Percentiles rank a stretch among this genome's conserved stretches.
Conservation (phyloP, 2,888 invertebrate species). For the Drosophila fulvimacula region DNA sequence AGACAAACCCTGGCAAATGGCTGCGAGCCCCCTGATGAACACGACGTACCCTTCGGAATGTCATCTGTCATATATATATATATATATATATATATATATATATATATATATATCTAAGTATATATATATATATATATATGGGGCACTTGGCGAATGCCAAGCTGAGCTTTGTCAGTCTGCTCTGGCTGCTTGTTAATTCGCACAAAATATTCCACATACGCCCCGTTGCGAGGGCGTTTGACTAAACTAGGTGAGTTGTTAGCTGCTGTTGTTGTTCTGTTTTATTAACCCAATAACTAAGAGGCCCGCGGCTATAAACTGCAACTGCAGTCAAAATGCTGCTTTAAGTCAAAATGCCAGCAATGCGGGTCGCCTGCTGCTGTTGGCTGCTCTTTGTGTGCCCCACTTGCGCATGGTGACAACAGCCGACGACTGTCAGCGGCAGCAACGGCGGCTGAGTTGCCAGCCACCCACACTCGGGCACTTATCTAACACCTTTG, state of each 20-base stretch:
- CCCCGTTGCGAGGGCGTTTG: slow-evolving; percentile 38
- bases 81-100: background rate
- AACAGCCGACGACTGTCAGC: slow-evolving; percentile 41
- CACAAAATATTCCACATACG: slow-evolving; percentile 69
- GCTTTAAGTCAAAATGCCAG: slow-evolving; percentile 68
- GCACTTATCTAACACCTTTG: slow-evolving; percentile 78
- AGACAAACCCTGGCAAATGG: slow-evolving; percentile 17
- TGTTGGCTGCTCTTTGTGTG: slow-evolving; percentile 58
- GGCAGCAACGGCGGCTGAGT: slow-evolving; percentile 45
- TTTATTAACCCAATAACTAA: slow-evolving; percentile 80
- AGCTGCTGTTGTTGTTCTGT: slow-evolving; percentile 50
- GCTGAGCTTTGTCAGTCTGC: slow-evolving; percentile 22
- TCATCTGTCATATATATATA: slow-evolving; percentile 17
- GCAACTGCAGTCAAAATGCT: slow-evolving; percentile 8
- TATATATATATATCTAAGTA: background rate
- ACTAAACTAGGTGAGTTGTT: slow-evolving; percentile 64
- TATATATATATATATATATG: background rate
- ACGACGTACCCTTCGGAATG: slow-evolving; percentile 14
- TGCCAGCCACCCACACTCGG: background rate
- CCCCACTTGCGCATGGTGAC: slow-evolving; percentile 66
- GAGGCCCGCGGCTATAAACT: slow-evolving; percentile 46
- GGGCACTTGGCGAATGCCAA: slow-evolving; percentile 31
- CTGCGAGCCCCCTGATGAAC: background rate
- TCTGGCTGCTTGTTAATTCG: slow-evolving; percentile 70
- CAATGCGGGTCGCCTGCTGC: slow-evolving; percentile 74